These are phyloP conservation scores for Agrochola circellaris DNA, from an alignment of 2,888 invertebrate species.

Conservation along the genomic window DNA sequence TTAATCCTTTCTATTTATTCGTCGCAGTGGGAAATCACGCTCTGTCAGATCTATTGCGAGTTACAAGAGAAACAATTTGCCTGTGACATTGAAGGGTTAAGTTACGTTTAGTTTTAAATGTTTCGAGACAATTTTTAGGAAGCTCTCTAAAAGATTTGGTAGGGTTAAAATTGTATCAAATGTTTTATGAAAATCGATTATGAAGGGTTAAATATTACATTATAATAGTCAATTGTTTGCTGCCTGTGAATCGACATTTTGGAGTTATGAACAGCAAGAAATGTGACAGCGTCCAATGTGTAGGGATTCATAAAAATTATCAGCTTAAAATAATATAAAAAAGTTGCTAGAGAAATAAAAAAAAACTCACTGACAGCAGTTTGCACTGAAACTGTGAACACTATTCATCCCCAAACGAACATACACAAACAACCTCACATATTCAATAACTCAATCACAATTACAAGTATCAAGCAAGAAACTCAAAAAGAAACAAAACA, in stretches of 20 bases:
- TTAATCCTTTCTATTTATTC: slow-evolving; percentile 79
- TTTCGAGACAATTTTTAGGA: slow-evolving; percentile 13
- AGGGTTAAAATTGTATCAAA: background rate
- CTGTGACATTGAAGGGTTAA: slow-evolving; percentile 61
- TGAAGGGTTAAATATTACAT: background rate
- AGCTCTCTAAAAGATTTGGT: background rate
- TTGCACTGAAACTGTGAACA: background rate
- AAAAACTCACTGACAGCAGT: background rate
- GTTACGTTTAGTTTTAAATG: slow-evolving; percentile 50
- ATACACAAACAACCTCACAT: slow-evolving; percentile 25
- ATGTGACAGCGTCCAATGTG: background rate
- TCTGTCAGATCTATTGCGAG: slow-evolving; percentile 63
- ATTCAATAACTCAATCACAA: slow-evolving; percentile 55
- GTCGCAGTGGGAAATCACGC: slow-evolving; percentile 77
- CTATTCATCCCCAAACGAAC: background rate
- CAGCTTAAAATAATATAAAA: background rate
- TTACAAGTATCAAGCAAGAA: slow-evolving; percentile 44
- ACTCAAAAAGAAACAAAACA: slow-evolving; percentile 53
- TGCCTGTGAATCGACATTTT: background rate
- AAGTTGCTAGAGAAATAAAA: background rate
- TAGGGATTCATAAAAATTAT: background rate
- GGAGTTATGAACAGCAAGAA: background rate
- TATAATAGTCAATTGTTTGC: background rate
- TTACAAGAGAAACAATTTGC: slow-evolving; percentile 64
- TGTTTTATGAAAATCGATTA: background rate